phyloP scores from a whole-genome alignment of 2,113 vertebrate genomes.

The Plecotus auritus region DNA sequence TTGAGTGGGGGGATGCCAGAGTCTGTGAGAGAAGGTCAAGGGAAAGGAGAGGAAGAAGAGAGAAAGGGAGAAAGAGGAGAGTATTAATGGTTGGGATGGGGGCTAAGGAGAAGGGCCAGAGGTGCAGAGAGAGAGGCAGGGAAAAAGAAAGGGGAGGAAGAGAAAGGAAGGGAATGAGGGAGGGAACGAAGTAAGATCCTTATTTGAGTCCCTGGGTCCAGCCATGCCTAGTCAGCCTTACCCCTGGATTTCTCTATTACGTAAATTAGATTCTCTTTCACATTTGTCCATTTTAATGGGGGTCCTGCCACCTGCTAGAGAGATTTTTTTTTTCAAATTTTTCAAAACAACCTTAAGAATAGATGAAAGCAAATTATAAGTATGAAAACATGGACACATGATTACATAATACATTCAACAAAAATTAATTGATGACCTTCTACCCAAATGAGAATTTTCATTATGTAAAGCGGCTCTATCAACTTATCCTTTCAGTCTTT shows the following conservation, averaged over 20 bases:
- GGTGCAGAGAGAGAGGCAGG: not conserved
- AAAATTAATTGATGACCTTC: not conserved
- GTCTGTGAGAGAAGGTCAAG: not conserved
- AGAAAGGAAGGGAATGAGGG: not conserved
- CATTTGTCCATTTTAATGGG: not conserved
- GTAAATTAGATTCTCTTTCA: not conserved
- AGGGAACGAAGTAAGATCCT: not conserved
- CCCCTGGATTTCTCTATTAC: not conserved
- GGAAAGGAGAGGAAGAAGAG: not conserved
- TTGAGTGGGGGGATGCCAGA: fast-evolving
- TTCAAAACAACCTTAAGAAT: slow-evolving; percentile 39
- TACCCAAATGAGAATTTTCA: not conserved
- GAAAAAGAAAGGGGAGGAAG: too few species aligned
- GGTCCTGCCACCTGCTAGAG: not conserved
- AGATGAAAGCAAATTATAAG: not conserved
- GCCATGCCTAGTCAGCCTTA: not conserved
- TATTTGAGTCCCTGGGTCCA: not conserved
- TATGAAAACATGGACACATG: not conserved
- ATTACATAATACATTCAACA: not conserved
- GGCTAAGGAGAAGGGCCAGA: not conserved
- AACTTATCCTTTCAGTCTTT: not conserved
- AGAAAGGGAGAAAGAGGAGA: not conserved
- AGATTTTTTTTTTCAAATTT: not conserved
- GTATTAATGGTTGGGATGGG: too few species aligned
- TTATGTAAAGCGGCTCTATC: not conserved